These are phyloP conservation scores for Parthenolecanium corni DNA, from an alignment of 2,888 invertebrate species.

Conservation along the genomic window DNA sequence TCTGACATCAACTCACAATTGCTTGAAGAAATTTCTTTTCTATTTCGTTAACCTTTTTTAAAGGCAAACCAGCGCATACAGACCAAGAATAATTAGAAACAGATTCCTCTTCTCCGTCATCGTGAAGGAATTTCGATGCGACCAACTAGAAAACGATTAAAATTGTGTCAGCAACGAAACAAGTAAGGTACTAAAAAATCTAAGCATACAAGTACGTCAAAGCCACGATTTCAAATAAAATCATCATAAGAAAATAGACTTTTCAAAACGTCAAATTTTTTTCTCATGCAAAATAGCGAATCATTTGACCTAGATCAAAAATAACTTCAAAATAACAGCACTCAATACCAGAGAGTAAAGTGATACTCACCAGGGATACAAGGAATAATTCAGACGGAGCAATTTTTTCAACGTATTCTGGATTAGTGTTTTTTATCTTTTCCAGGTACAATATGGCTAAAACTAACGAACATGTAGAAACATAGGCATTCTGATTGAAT, in stretches of 20 bases:
- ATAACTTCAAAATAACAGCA: not conserved
- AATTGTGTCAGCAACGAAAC: constrained; percentile 2
- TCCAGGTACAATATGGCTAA: constrained; percentile 88
- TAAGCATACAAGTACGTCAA: too few relatives aligned
- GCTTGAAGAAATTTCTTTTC: constrained; percentile 81
- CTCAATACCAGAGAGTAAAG: not conserved
- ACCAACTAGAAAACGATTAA: constrained; percentile 67
- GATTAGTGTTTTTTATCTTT: constrained; percentile 67
- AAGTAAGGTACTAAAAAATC: constrained; percentile 3
- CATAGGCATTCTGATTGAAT: constrained; percentile 58
- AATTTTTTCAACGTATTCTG: constrained; percentile 67
- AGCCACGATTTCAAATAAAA: too few relatives aligned
- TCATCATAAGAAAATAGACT: too few relatives aligned
- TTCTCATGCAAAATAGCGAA: too few relatives aligned
- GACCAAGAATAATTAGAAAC: constrained; percentile 91
- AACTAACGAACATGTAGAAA: constrained; percentile 85
- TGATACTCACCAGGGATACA: constrained; percentile 78
- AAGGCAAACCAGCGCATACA: constrained; percentile 60
- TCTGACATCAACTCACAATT: constrained; percentile 53
- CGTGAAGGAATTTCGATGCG: constrained; percentile 89
- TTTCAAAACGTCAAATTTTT: too few relatives aligned
- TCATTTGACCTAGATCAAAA: not conserved
- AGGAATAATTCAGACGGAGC: constrained; percentile 88
- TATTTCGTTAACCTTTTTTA: constrained; percentile 62
- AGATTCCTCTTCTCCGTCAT: constrained; percentile 84